Evolutionary conservation across 2,797 vertebrate species (phyloP).

Genomic region (Cuculus canorus): DNA sequence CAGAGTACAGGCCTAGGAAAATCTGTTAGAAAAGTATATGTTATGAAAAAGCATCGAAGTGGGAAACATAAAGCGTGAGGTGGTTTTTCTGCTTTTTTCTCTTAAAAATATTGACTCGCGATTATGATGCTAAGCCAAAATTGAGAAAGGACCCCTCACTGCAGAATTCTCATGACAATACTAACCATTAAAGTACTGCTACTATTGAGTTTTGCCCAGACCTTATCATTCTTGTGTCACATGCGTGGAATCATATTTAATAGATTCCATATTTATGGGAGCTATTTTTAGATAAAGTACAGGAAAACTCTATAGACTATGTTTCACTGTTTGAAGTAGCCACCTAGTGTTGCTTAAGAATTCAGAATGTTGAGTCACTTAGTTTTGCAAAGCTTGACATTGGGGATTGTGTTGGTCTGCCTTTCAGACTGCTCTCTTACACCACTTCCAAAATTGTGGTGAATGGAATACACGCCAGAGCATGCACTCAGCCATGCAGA

Average conservation of each 20-base stretch:
- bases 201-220: conserved; percentile 3
- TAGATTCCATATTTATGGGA: neutral
- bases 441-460: neutral
- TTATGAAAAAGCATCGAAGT: neutral
- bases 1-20: neutral
- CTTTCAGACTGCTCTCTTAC: neutral
- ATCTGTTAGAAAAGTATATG: neutral
- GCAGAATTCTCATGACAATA: neutral
- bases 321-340: neutral
- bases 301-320: neutral
- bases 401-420: neutral
- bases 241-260: conserved; percentile 14
- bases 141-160: neutral
- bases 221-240: neutral
- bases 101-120: neutral
- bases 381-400: neutral
- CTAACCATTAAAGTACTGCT: neutral
- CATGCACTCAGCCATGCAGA: neutral
- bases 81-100: neutral
- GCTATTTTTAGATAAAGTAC: neutral
- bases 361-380: neutral
- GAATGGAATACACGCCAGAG: neutral
- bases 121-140: neutral
- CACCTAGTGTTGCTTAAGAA: neutral
- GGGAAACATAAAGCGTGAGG: neutral